Percentiles rank a stretch among this genome's conserved stretches.
Conservation (phyloP, 2,113 vertebrate genomes). For the Gallinago jamesoni region DNA sequence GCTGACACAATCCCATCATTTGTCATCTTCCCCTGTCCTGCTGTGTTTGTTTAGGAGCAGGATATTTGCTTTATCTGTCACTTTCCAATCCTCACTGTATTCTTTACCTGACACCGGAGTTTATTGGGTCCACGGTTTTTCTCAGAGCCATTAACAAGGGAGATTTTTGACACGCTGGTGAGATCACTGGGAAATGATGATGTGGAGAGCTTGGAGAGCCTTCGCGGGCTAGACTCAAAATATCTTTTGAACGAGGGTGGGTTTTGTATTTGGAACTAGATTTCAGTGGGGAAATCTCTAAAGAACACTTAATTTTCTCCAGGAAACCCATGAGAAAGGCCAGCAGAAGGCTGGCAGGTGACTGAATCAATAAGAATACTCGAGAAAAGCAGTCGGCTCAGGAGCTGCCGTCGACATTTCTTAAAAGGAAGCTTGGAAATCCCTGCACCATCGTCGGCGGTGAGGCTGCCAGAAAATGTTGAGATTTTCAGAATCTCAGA, state of each 20-base stretch:
- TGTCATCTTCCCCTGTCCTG: conserved; percentile 87
- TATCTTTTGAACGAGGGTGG: neutral
- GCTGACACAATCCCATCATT: conserved; percentile 85
- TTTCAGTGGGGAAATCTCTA: neutral
- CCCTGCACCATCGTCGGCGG: accelerated
- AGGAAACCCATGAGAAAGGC: accelerated
- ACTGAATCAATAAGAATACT: neutral
- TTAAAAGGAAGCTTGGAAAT: neutral
- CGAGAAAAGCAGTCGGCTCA: neutral
- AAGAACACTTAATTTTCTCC: neutral
- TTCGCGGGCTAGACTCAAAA: neutral
- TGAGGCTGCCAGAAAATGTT: neutral
- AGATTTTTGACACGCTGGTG: conserved; percentile 6
- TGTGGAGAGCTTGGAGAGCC: neutral
- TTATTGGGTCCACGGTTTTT: conserved; percentile 53
- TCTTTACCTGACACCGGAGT: conserved; percentile 26
- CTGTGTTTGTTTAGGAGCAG: conserved; percentile 85
- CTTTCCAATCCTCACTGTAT: conserved; percentile 60
- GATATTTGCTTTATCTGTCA: conserved; percentile 75
- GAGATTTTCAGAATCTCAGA: neutral
- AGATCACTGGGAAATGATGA: neutral
- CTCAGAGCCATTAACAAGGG: conserved; percentile 62
- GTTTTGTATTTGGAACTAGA: neutral
- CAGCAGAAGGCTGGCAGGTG: neutral
- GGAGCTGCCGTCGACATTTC: neutral